Base-by-base conservation (phyloP, 2,797 vertebrate genomes). In the Periparus ater region DNA sequence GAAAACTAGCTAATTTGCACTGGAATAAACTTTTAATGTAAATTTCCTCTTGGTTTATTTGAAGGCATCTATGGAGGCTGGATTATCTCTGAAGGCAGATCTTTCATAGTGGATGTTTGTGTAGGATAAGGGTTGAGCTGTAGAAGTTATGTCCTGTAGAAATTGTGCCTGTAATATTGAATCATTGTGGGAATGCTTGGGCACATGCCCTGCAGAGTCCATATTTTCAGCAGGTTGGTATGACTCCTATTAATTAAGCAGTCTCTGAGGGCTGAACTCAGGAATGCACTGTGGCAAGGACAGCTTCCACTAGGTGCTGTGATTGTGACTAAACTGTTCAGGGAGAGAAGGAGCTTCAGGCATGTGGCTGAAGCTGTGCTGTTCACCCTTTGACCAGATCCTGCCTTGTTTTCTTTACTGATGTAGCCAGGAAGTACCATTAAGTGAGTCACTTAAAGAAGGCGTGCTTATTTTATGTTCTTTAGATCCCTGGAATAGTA, bases 171-270 rank as follows among this genome's bases (percentile, higher is more conserved):
- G 29, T 62, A 45, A 32, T 19, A 21, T 0, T 32, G 54, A 67
- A 23, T 47, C 13, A 5, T 19, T 51, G 25, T 1, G 4, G 60
- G 60, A 26, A 11, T 54, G 27, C 17, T 61, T 65, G 34, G n/a
- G 15, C 14, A 22, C 4, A 0, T 40, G 27, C 25, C 38, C 14
- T 20, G 47, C 29, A 23, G 9, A 17, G 29, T 62, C 44, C 0
- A 0, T 30, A 3, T 38, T 62, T 66, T 54, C 45, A 67, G 70
- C 36, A 60, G 53, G 30, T 36, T 81, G 45, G 10, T 34, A 3
- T 61, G 54, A 21, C 32, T 14, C 9, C 22, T 58, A 0, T 38
- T 16, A 48, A 1, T 62, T 38, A 38, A 54, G 18, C 2, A 3
- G 2, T 50, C 15, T 73, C 27, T 21, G 3, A 15, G 44, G 38